A percentile compares a stretch with the other conserved stretches of the same genome.
Evolutionary conservation across 2,888 invertebrate genomes (phyloP).

Genomic region (Chrysolina oricalcia): DNA sequence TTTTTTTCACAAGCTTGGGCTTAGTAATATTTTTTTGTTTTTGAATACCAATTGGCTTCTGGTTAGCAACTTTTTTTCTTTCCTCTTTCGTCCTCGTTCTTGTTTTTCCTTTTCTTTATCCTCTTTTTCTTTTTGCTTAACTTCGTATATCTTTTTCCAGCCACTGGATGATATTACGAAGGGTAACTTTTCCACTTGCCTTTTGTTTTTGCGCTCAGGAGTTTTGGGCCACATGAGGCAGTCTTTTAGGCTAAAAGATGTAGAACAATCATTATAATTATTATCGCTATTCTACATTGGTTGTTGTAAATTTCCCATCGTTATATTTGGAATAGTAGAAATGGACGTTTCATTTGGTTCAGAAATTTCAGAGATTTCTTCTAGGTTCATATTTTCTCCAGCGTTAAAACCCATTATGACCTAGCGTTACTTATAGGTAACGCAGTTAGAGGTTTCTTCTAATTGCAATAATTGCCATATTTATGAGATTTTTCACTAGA

Average conservation of each 20-base stretch:
- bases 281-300: background rate
- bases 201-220: conserved; percentile 22
- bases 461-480: too few relatives aligned
- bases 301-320: background rate
- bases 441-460: too few relatives aligned
- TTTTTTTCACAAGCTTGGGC: conserved; percentile 16
- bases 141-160: conserved; percentile 4
- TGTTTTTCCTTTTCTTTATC: background rate
- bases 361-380: background rate
- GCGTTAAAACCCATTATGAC: too few relatives aligned
- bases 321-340: background rate
- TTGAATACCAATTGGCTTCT: conserved; percentile 1
- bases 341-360: background rate
- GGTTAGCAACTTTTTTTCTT: conserved; percentile 20
- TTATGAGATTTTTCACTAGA: too few relatives aligned
- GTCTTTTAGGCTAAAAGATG: background rate
- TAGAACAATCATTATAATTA: background rate
- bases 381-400: background rate
- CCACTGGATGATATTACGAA: conserved; percentile 14
- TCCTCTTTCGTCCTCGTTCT: conserved; percentile 3
- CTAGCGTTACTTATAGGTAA: too few relatives aligned
- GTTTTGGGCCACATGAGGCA: conserved; percentile 17
- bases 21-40: conserved; percentile 8
- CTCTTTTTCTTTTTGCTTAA: background rate
- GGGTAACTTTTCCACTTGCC: conserved; percentile 19